Evolutionary conservation across 2,113 vertebrate species (phyloP).

Genomic region (Oreochromis niloticus): DNA sequence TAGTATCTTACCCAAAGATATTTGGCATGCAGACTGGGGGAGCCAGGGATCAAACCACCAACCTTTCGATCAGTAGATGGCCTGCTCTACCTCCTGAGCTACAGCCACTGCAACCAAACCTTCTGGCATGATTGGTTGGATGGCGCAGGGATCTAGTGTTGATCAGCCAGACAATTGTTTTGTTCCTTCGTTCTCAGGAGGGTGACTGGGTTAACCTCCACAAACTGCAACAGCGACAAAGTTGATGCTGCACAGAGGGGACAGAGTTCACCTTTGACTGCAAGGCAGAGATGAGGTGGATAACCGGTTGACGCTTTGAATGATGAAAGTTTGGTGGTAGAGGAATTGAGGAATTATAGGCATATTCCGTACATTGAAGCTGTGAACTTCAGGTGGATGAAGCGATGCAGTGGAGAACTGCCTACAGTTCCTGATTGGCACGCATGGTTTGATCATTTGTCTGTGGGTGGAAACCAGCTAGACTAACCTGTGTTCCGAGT

Average conservation of each 20-base stretch:
- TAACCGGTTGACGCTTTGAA: not conserved
- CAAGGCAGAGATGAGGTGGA: not conserved
- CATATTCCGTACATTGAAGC: not conserved
- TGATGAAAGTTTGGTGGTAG: not conserved
- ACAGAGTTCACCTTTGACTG: not conserved
- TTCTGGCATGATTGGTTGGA: not conserved
- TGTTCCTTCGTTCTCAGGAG: not conserved
- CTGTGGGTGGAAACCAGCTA: not conserved
- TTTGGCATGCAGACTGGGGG: not conserved
- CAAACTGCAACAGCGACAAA: not conserved
- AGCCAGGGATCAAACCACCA: not conserved
- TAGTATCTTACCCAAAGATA: not conserved
- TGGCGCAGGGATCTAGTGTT: not conserved
- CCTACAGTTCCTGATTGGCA: not conserved
- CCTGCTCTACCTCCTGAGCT: not conserved
- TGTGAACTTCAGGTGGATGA: not conserved
- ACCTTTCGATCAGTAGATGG: not conserved
- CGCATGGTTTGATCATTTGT: not conserved
- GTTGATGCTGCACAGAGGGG: not conserved
- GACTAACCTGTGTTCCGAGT: not conserved
- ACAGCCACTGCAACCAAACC: not conserved
- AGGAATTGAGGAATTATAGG: not conserved
- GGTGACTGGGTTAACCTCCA: not conserved
- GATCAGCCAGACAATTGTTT: not conserved
- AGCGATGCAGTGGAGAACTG: not conserved